These are phyloP conservation scores for Xiphorhynchus erythropygius DNA, from an alignment of 2,797 vertebrate species.

Conservation along the genomic window DNA sequence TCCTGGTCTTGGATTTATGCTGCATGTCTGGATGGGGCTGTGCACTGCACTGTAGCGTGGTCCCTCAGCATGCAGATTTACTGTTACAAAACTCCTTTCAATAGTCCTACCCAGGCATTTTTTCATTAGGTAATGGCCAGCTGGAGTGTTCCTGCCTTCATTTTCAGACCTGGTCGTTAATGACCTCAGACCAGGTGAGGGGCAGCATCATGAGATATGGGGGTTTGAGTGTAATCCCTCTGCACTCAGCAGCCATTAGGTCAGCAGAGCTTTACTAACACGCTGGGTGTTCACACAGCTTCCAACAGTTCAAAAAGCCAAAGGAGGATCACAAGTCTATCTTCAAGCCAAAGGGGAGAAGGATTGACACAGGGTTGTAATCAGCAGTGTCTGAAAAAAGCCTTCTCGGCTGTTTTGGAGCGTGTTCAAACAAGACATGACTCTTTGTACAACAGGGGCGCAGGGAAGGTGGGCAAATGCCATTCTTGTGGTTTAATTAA, in stretches of 20 bases:
- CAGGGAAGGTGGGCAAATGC: slow-evolving; percentile 67
- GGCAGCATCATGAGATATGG: slow-evolving; percentile 25
- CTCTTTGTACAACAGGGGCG: slow-evolving; percentile 61
- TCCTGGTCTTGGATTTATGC: background rate
- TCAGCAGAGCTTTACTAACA: slow-evolving; percentile 70
- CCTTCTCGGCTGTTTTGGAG: slow-evolving; percentile 73
- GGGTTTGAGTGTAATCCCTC: slow-evolving; percentile 60
- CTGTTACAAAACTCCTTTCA: slow-evolving; percentile 34
- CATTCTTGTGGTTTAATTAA: slow-evolving; percentile 78
- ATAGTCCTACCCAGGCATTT: background rate
- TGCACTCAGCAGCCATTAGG: slow-evolving; percentile 68
- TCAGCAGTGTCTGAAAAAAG: slow-evolving; percentile 72
- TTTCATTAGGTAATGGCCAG: slow-evolving; percentile 50
- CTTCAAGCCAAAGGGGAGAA: slow-evolving; percentile 69
- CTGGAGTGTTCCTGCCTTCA: background rate
- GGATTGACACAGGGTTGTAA: slow-evolving; percentile 78
- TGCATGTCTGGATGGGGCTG: background rate
- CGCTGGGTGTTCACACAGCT: slow-evolving; percentile 74
- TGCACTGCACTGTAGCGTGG: background rate
- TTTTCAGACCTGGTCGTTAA: slow-evolving; percentile 37
- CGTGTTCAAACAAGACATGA: slow-evolving; percentile 72
- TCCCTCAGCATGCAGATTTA: background rate
- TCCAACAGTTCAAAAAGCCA: slow-evolving; percentile 79
- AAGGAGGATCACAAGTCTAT: slow-evolving; percentile 77
- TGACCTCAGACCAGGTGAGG: slow-evolving; percentile 57